phyloP scores from a whole-genome alignment of 35 echinoderm and acorn worm species.

The Heliocidaris erythrogramma region DNA sequence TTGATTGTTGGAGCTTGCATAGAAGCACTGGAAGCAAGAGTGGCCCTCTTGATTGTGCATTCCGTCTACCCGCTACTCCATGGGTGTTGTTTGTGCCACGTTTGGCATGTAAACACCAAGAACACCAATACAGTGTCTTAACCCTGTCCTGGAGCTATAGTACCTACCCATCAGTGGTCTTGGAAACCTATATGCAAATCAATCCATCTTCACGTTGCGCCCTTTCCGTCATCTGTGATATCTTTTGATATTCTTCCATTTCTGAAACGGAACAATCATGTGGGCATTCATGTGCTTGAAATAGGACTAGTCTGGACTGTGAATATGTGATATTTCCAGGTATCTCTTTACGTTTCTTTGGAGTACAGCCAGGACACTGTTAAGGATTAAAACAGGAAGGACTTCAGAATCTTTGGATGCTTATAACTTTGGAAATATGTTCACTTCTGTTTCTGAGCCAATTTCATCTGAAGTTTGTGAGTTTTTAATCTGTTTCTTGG shows the following conservation, averaged over 20 bases:
- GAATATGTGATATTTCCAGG: background rate
- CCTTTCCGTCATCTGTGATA: background rate
- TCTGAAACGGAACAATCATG: background rate
- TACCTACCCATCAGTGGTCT: background rate
- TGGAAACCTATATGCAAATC: background rate
- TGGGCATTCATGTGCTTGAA: background rate
- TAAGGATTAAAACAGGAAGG: background rate
- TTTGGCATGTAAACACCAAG: constrained; percentile 6
- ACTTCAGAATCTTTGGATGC: background rate
- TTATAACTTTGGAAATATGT: background rate
- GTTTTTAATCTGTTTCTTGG: background rate
- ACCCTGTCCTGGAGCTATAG: background rate
- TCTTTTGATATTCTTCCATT: background rate
- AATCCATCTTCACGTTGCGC: background rate
- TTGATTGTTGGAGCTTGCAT: background rate
- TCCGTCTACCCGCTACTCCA: background rate
- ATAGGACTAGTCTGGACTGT: background rate
- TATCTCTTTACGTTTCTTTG: background rate
- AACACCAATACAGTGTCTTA: constrained; percentile 10
- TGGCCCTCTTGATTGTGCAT: background rate
- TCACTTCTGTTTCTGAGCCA: background rate
- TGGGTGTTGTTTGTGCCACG: background rate
- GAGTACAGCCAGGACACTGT: background rate
- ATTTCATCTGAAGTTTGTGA: background rate
- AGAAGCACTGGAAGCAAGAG: background rate